Percentiles rank a stretch among this genome's conserved stretches.
phyloP scores from a whole-genome alignment of 2,797 vertebrate genomes.

The Tangara arthus region DNA sequence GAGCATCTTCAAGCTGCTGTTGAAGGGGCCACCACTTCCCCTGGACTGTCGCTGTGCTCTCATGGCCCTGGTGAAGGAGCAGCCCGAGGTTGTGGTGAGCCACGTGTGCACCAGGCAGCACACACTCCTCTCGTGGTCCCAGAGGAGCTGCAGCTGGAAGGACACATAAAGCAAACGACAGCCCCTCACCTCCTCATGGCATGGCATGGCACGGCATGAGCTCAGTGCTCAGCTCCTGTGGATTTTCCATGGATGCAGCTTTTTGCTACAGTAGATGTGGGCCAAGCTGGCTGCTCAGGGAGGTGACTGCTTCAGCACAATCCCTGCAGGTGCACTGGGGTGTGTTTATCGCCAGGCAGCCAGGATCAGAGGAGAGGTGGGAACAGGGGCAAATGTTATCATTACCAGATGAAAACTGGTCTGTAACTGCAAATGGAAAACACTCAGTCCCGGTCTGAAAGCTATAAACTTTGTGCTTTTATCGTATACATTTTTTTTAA shows the following conservation, averaged over 20 bases:
- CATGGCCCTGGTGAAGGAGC: neutral
- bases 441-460: neutral
- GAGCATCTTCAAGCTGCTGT: neutral
- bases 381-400: neutral
- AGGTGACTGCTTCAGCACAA: neutral
- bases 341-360: neutral
- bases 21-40: neutral
- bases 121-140: rapidly evolving
- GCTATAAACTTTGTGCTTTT: neutral
- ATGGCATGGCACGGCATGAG: neutral
- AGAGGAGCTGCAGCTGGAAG: neutral
- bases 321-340: neutral
- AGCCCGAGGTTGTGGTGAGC: neutral
- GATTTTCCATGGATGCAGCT: neutral
- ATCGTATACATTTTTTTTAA: rapidly evolving
- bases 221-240: neutral
- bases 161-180: neutral
- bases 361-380: neutral
- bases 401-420: neutral
- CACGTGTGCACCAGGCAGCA: rapidly evolving
- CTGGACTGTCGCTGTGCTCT: neutral
- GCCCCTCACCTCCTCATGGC: neutral
- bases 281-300: neutral
- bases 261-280: rapidly evolving
- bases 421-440: neutral